A percentile compares a stretch with the other conserved stretches of the same genome.
Conservation (phyloP, 1,140 invertebrate species). For the Drosophila ohnishii region DNA sequence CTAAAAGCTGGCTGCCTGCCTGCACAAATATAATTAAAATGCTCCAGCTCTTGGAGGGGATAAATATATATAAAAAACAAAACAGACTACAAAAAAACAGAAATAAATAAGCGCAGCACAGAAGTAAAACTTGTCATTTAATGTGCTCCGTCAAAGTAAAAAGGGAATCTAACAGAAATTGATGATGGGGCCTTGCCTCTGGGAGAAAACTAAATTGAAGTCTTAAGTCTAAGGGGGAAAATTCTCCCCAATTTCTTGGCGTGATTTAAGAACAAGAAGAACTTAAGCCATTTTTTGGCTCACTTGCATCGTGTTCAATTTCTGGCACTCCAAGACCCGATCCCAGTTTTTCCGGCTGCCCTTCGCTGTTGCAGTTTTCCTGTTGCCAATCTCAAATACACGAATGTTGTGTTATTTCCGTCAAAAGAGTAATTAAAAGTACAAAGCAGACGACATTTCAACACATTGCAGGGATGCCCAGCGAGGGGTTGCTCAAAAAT, state of each 20-base stretch:
- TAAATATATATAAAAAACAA: slow-evolving; percentile 18
- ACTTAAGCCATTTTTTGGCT: slow-evolving; percentile 7
- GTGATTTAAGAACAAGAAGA: slow-evolving; percentile 4
- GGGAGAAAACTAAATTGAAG: slow-evolving; percentile 25
- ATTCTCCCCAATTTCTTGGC: slow-evolving; percentile 2
- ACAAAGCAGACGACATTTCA: slow-evolving; percentile 75
- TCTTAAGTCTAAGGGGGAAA: not conserved
- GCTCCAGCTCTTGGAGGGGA: slow-evolving; percentile 39
- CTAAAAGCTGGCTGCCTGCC: slow-evolving; percentile 65
- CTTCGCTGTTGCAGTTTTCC: slow-evolving; percentile 29
- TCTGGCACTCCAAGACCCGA: not conserved
- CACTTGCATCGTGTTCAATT: slow-evolving; percentile 24
- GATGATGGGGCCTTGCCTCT: slow-evolving; percentile 14
- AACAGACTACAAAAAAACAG: not conserved
- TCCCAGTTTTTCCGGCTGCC: not conserved
- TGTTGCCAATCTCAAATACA: slow-evolving; percentile 57
- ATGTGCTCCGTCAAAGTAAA: slow-evolving; percentile 63
- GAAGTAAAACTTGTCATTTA: slow-evolving; percentile 68
- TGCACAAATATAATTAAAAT: slow-evolving; percentile 80
- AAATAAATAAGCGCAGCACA: slow-evolving; percentile 43
- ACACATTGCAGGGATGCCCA: slow-evolving; percentile 34
- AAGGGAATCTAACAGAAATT: slow-evolving; percentile 44
- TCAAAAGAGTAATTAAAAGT: slow-evolving; percentile 80
- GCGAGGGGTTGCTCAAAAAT: slow-evolving; percentile 34
- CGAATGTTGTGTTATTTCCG: slow-evolving; percentile 78